Conservation (phyloP, 2,888 invertebrate species). For the Cabera pusaria region DNA sequence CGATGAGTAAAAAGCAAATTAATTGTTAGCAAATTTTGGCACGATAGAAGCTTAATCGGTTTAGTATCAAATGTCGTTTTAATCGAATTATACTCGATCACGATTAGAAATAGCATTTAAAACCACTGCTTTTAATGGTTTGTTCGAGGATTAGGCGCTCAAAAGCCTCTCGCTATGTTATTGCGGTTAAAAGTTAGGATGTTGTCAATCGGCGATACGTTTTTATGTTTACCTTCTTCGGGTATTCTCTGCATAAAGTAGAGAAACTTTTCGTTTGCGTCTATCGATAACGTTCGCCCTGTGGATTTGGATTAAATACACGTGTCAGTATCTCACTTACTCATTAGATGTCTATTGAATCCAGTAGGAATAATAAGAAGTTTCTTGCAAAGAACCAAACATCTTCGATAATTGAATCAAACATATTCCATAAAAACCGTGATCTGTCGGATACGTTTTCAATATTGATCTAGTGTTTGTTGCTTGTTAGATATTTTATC, state of each 20-base stretch:
- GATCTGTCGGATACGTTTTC: too few species aligned
- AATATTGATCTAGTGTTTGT: conserved; percentile 4
- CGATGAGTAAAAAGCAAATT: conserved; percentile 24
- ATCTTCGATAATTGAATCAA: too few species aligned
- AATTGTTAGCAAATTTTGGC: conserved; percentile 26
- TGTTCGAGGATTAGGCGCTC: conserved; percentile 72
- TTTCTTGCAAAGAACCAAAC: too few species aligned
- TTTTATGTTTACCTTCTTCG: conserved; percentile 73
- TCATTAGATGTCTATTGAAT: conserved; percentile 12
- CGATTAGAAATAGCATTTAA: conserved; percentile 51
- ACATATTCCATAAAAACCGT: too few species aligned
- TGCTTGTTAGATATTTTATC: conserved; percentile 16
- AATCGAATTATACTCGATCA: conserved; percentile 47
- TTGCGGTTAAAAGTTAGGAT: conserved; percentile 71
- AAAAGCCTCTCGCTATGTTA: conserved; percentile 75
- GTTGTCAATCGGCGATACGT: conserved; percentile 64
- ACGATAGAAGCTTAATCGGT: conserved; percentile 20
- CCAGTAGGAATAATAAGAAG: conserved; percentile 1
- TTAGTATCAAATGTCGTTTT: conserved; percentile 23
- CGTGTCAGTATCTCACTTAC: conserved; percentile 46
- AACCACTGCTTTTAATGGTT: conserved; percentile 49
- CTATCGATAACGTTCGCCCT: conserved; percentile 78
- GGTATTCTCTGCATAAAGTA: conserved; percentile 77
- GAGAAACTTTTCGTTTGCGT: conserved; percentile 73
- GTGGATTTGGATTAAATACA: conserved; percentile 61